phyloP scores from a whole-genome alignment of 2,797 vertebrate genomes.

The Rhinogobio ventralis region DNA sequence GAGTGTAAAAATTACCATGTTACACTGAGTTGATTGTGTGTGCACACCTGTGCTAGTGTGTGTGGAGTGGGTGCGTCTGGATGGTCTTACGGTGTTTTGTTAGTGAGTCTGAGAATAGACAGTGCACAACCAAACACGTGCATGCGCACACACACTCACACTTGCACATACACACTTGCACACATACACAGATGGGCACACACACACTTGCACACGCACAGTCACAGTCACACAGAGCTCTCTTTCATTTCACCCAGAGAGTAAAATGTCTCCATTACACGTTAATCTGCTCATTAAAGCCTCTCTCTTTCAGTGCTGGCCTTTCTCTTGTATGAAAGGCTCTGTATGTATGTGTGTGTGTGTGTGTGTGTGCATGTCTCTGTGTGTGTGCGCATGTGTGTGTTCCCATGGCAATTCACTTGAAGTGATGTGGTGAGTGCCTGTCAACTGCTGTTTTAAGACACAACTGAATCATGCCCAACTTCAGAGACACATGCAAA shows the following conservation, averaged over 20 bases:
- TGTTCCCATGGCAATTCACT: slow-evolving; percentile 49
- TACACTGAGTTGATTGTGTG: slow-evolving; percentile 21
- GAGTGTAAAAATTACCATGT: not conserved
- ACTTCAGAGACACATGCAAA: not conserved
- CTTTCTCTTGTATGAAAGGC: slow-evolving; percentile 38
- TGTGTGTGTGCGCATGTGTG: slow-evolving; percentile 6
- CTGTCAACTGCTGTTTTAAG: slow-evolving; percentile 16
- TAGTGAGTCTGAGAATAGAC: slow-evolving; percentile 5
- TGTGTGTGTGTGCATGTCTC: not conserved
- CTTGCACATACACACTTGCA: not conserved
- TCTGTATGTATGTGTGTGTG: slow-evolving; percentile 25
- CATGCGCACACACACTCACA: not conserved
- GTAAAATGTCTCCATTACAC: slow-evolving; percentile 58
- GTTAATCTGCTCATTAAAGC: slow-evolving; percentile 58
- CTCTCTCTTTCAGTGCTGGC: slow-evolving; percentile 35
- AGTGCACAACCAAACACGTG: slow-evolving; percentile 10
- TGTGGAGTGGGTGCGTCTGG: slow-evolving; percentile 33
- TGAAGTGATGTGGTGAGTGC: slow-evolving; percentile 37
- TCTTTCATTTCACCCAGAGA: slow-evolving; percentile 44
- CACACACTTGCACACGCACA: slow-evolving; percentile 20
- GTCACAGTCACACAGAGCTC: slow-evolving; percentile 40
- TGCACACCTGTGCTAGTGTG: slow-evolving; percentile 38
- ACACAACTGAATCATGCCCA: not conserved
- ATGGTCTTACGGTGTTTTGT: slow-evolving; percentile 24
- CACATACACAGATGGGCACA: slow-evolving; percentile 1